Conservation (phyloP, 2,888 invertebrate genomes). For the Atrina japonica region DNA sequence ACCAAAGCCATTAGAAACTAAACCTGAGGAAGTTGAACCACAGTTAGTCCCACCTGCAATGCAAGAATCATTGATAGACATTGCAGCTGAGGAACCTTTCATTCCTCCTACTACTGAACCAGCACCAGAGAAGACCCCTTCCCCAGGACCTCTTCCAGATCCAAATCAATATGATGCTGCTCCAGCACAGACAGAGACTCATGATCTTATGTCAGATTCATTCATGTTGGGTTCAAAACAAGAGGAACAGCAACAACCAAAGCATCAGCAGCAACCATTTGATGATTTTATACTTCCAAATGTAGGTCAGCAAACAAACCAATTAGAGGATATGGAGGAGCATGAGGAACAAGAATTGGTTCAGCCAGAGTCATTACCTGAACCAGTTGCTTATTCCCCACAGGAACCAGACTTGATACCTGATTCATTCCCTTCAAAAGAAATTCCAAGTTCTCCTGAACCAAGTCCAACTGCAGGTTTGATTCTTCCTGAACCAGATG, state of each 20-base stretch:
- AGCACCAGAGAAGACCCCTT: constrained; percentile 22
- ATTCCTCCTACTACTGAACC: not conserved
- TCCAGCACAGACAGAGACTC: not conserved
- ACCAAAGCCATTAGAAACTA: constrained; percentile 49
- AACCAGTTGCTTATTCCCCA: constrained; percentile 66
- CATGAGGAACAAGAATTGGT: constrained; percentile 62
- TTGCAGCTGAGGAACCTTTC: constrained; percentile 15
- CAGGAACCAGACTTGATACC: constrained; percentile 65
- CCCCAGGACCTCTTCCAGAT: constrained; percentile 62
- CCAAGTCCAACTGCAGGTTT: not conserved
- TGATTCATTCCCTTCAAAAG: constrained; percentile 34
- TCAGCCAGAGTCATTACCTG: constrained; percentile 71
- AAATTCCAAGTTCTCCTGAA: constrained; percentile 3
- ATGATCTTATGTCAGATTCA: not conserved
- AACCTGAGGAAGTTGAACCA: constrained; percentile 43
- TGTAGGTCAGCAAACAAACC: not conserved
- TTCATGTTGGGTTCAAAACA: not conserved
- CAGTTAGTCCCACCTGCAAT: constrained; percentile 10
- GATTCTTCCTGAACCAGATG: constrained; percentile 37
- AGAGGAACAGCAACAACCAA: constrained; percentile 25
- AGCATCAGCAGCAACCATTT: constrained; percentile 3
- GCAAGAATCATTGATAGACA: constrained; percentile 13
- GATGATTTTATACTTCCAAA: constrained; percentile 9
- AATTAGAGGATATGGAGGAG: constrained; percentile 54
- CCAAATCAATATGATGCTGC: constrained; percentile 47